Conservation (phyloP, 2,113 vertebrate genomes). For the Triplophysa siluroides region DNA sequence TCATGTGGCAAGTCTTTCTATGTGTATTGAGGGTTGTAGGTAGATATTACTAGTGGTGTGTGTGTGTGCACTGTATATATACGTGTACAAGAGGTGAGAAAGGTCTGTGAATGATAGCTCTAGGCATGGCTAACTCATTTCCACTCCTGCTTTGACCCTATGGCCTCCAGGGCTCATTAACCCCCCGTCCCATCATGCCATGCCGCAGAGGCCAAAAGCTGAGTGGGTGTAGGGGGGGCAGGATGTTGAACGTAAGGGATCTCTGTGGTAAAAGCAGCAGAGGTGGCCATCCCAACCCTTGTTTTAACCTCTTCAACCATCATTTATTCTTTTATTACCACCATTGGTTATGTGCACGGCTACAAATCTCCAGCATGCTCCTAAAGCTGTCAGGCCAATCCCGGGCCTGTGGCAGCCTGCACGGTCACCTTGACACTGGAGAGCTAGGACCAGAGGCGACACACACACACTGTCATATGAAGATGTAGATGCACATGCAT, state of each 20-base stretch:
- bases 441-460: slow-evolving; percentile 45
- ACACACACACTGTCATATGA: slow-evolving; percentile 41
- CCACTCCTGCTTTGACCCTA: slow-evolving; percentile 67
- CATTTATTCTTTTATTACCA: slow-evolving; percentile 72
- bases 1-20: slow-evolving; percentile 9
- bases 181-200: slow-evolving; percentile 55
- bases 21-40: slow-evolving; percentile 23
- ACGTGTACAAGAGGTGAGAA: slow-evolving; percentile 24
- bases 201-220: slow-evolving; percentile 56
- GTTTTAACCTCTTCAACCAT: slow-evolving; percentile 80
- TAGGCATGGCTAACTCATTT: slow-evolving; percentile 74
- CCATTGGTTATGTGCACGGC: slow-evolving; percentile 69
- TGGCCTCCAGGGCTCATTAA: slow-evolving; percentile 68
- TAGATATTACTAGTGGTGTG: slow-evolving; percentile 20
- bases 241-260: slow-evolving; percentile 48
- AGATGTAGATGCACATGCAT: slow-evolving; percentile 28
- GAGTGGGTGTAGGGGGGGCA: slow-evolving; percentile 38
- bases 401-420: slow-evolving; percentile 66
- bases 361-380: slow-evolving; percentile 76
- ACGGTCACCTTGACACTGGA: slow-evolving; percentile 76
- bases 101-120: slow-evolving; percentile 58
- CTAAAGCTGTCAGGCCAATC: slow-evolving; percentile 77
- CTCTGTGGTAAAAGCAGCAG: slow-evolving; percentile 55
- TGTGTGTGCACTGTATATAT: background rate
- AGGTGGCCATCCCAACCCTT: slow-evolving; percentile 66